Base-by-base conservation (phyloP, 2,888 invertebrate genomes). In the Netelia melanura region DNA sequence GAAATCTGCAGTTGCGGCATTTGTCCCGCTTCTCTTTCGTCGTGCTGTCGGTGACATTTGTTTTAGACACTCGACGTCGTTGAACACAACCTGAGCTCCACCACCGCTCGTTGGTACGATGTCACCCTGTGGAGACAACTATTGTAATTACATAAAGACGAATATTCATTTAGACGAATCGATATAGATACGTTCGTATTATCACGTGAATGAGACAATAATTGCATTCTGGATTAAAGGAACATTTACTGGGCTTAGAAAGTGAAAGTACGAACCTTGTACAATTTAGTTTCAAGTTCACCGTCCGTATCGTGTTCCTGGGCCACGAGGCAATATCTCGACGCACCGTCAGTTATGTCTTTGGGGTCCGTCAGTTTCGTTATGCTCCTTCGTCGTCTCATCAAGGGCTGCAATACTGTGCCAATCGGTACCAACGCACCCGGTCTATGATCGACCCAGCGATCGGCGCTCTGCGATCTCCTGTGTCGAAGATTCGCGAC, bases 11-110 rank as follows among this genome's bases (percentile, higher is more conserved):
- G 56, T 56, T 17, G 76, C 84, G 56, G 61, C 67, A 8, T 72
- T 75, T 0, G 79, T 23, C 25, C 91, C 91, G 67, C 92, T 93
- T 43, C 93, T 91, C 86, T 94, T 94, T 72, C 93, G 90, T 64
- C 87, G 86, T 30, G 90, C 93, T 0, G 95, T 96, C 0, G 98
- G 98, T 0, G 97, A 97, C 90, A 96, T 95, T 91, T 98, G 98
- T 87, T 96, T 96, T 9, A 99, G 93, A 91, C 97, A 96, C 93
- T 99, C 99, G 0, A 99, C 97, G 93, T 99, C 99, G 89, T 98
- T 97, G 92, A 99, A 98, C 38, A 99, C 97, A 0, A 99, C 97
- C 91, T 99, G 98, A 0, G 98, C 98, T 0, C 99, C 99, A 0
- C 99, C 99, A 1, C 98, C 97, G 81, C 97, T 96, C 0, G 99